These are phyloP conservation scores for Ramphastos sulfuratus DNA, from an alignment of 2,113 vertebrate genomes.

Conservation along the genomic window DNA sequence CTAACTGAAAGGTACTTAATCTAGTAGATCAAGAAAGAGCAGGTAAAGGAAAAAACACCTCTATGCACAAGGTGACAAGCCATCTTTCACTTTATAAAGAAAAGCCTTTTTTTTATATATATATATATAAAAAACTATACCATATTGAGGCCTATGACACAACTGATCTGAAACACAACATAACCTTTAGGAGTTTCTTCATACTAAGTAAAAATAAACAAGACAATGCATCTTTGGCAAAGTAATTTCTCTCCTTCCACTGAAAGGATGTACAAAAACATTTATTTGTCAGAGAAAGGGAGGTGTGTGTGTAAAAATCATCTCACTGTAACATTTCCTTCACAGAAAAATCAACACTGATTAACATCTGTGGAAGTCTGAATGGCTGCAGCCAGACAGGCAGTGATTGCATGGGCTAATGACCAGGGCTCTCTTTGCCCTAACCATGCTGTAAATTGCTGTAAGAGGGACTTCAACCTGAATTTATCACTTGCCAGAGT, in stretches of 20 bases:
- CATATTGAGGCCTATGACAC: not conserved
- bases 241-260: not conserved
- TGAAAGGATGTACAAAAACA: not conserved
- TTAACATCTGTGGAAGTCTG: not conserved
- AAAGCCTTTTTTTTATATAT: not conserved
- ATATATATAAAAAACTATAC: not conserved
- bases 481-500: conserved; percentile 14
- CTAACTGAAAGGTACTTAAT: not conserved
- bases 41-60: not conserved
- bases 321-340: not conserved
- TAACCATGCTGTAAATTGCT: not conserved
- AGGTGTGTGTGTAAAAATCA: not conserved
- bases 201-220: not conserved
- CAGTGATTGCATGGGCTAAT: not conserved
- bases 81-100: not conserved
- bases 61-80: not conserved
- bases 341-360: not conserved
- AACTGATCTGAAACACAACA: not conserved
- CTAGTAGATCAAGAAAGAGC: not conserved
- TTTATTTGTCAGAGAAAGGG: not conserved
- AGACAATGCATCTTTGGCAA: not conserved
- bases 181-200: not conserved
- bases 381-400: not conserved
- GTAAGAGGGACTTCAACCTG: not conserved
- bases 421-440: not conserved